These are phyloP conservation scores for Cryptoprocta ferox DNA, from an alignment of 2,797 vertebrate species.

Conservation along the genomic window DNA sequence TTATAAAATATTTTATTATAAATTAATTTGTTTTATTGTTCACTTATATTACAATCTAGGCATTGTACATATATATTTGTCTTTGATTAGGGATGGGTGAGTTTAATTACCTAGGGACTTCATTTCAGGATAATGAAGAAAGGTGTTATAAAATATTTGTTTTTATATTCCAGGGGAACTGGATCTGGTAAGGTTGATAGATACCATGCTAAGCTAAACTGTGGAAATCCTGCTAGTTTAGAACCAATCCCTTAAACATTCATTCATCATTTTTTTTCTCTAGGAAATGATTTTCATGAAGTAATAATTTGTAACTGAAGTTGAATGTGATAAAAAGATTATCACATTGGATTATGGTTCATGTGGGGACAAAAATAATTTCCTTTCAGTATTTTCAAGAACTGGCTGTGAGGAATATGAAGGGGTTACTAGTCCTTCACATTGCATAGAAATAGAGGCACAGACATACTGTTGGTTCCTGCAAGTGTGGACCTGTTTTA, in stretches of 20 bases:
- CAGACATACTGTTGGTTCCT: not conserved
- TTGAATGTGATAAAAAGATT: not conserved
- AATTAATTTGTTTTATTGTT: not conserved
- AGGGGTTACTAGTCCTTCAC: not conserved
- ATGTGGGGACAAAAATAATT: not conserved
- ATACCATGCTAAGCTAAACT: not conserved
- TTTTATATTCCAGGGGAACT: not conserved
- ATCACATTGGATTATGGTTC: not conserved
- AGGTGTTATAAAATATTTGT: not conserved
- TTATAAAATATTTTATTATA: not conserved
- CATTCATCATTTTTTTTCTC: not conserved
- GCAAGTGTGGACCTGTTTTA: not conserved
- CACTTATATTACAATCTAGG: not conserved
- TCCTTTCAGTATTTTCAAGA: not conserved
- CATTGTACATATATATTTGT: not conserved
- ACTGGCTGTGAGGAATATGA: not conserved
- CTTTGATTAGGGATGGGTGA: not conserved
- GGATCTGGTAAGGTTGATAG: not conserved
- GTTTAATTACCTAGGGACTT: not conserved
- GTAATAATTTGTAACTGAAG: not conserved
- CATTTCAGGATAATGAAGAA: constrained; percentile 12
- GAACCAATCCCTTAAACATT: not conserved
- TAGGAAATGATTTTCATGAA: not conserved
- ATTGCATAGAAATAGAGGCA: not conserved
- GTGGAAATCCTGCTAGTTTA: not conserved